Conservation (phyloP, 2,797 vertebrate species). For the Acrocephalus scirpaceus region DNA sequence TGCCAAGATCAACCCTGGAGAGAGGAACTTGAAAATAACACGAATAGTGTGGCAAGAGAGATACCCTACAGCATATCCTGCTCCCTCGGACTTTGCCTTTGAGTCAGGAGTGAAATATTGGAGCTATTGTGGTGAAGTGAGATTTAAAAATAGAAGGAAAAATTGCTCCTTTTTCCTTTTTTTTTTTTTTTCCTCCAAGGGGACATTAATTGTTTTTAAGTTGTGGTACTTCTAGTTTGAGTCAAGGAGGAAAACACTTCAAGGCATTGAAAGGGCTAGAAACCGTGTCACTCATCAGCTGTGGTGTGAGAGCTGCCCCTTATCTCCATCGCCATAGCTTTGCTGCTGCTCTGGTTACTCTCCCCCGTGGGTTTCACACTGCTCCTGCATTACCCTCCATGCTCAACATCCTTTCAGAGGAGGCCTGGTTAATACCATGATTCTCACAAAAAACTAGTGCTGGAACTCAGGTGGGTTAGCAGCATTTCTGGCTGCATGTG, state of each 20-base stretch:
- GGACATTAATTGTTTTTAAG: conserved; percentile 1
- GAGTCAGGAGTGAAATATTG: conserved; percentile 59
- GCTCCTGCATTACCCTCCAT: accelerated
- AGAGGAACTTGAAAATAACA: conserved; percentile 72
- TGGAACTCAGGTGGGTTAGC: not conserved
- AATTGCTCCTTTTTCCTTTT: not conserved
- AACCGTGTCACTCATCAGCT: conserved; percentile 42
- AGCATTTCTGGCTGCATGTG: accelerated
- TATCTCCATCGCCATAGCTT: not conserved
- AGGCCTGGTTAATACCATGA: not conserved
- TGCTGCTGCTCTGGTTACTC: conserved; percentile 26
- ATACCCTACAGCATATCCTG: conserved; percentile 72
- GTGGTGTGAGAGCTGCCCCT: not conserved
- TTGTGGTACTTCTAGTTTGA: conserved; percentile 7
- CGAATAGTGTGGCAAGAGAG: conserved; percentile 65
- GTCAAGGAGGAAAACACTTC: conserved; percentile 30
- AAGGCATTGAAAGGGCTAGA: conserved; percentile 23
- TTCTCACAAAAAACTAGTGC: not conserved
- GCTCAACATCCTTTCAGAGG: not conserved
- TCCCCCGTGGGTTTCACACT: not conserved
- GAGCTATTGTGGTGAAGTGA: conserved; percentile 42
- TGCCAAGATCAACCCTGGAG: conserved; percentile 72
- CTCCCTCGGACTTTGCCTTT: conserved; percentile 43
- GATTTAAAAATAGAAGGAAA: conserved; percentile 52
- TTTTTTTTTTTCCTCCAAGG: not conserved